Evolutionary conservation across 64 coral and sea anemone genomes (phyloP), one percentile per base, ranked within the genome.

Genomic region (Platygyra sinensis): DNA sequence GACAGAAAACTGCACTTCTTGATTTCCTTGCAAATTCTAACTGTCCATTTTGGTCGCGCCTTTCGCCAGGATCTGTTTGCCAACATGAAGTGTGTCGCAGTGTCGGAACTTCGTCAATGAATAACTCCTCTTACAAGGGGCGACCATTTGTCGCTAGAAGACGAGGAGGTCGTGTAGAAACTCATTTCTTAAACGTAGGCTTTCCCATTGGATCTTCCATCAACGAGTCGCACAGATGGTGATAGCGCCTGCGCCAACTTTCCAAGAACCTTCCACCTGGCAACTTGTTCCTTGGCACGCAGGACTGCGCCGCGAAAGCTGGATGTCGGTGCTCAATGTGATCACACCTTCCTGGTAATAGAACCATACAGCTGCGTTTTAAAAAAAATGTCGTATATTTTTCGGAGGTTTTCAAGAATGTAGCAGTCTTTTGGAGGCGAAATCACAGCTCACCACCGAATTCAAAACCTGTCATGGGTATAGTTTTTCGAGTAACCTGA

Each of bases 401-500:
- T 14, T 78, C 62, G 20, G 30, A 11, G 39, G 24, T 30, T n/a
- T 51, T 42, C 8, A 64, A 19, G 50, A 77, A 1, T 31, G 18
- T 49, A 72, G n/a, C 51, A 82, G 32, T 30, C 16, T n/a, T 28
- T 74, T 38, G 63, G 30, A 15, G 29, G 15, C n/a, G n/a, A 29
- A 19, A 60, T 36, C 18, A 62, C 33, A 16, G 52, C 73, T 38
- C 88, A 94, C 79, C 88, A 94, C 38, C 88, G 88, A 72, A 42
- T 94, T 11, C 93, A n/a, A n/a, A n/a, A 94, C 72, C 16, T 90
- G n/a, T 73, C 93, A 90, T 64, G 88, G 93, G 1, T 77, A 80
- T 22, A 94, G 93, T n/a, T 73, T n/a, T 90, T 67, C 87, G 88
- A 77, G 72, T 87, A n/a, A n/a, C 20, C 30, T 77, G 17, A 57